These are phyloP conservation scores for Schlechtendalia chinensis DNA, from an alignment of 1,140 invertebrate species.

Conservation along the genomic window DNA sequence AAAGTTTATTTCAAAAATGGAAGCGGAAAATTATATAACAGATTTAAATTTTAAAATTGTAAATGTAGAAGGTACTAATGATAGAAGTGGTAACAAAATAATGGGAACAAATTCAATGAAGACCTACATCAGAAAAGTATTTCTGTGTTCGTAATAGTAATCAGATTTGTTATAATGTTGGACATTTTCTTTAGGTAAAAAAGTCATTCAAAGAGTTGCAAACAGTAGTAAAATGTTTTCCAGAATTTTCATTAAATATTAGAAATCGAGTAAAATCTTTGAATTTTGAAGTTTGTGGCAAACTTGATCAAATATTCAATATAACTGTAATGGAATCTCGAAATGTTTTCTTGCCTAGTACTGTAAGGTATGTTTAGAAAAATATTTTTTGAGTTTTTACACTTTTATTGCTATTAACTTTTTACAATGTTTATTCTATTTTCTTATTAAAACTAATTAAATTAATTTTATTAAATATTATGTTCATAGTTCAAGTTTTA, in stretches of 20 bases:
- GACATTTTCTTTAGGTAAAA: neutral
- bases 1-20: neutral
- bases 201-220: neutral
- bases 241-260: neutral
- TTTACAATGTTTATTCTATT: neutral
- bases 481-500: neutral
- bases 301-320: slow-evolving; percentile 30
- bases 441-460: neutral
- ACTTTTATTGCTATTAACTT: neutral
- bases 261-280: neutral
- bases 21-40: slow-evolving; percentile 20
- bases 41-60: neutral
- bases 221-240: neutral
- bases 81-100: too few relatives aligned
- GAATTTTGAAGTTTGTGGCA: neutral
- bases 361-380: neutral
- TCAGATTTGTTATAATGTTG: too few relatives aligned
- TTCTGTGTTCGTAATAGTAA: neutral
- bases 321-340: neutral
- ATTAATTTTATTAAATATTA: neutral
- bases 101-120: neutral
- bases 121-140: neutral
- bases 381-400: neutral
- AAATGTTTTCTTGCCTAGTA: neutral
- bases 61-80: neutral